Percentiles rank a stretch among this genome's conserved stretches.
Evolutionary conservation across 1,140 invertebrate species (phyloP).

Genomic region (Drosophila kohkoa): DNA sequence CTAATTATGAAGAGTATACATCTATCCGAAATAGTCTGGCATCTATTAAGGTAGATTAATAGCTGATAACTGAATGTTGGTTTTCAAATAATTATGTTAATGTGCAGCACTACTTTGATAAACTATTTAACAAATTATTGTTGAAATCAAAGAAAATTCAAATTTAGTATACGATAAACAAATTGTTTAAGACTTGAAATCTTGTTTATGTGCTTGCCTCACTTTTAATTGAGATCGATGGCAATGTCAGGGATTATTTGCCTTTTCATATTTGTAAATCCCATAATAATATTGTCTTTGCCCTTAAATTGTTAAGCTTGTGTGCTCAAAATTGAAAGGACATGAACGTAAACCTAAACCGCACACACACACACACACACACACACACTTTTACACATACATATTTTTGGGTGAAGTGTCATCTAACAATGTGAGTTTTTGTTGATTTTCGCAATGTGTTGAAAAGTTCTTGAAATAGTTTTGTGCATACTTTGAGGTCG

Average conservation of each 20-base stretch:
- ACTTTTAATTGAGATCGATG: conserved; percentile 8
- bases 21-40: no score
- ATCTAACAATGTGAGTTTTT: conserved; percentile 13
- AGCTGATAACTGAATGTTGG: no score
- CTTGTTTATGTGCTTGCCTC: no score
- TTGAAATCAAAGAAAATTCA: no score
- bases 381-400: background rate
- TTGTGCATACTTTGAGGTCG: conserved; percentile 36
- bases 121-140: no score
- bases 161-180: no score
- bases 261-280: background rate
- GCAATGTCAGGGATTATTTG: background rate
- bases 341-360: background rate
- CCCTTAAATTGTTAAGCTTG: background rate
- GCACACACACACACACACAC: background rate
- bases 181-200: no score
- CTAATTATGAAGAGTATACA: no score
- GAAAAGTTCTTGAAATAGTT: conserved; percentile 39
- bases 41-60: no score
- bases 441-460: conserved; percentile 10
- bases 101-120: no score
- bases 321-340: background rate
- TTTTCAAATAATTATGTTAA: no score
- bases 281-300: background rate
- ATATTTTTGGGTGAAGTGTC: conserved; percentile 6